These are phyloP conservation scores for Eristalinus sepulchralis DNA, from an alignment of 2,888 invertebrate genomes.

Conservation along the genomic window DNA sequence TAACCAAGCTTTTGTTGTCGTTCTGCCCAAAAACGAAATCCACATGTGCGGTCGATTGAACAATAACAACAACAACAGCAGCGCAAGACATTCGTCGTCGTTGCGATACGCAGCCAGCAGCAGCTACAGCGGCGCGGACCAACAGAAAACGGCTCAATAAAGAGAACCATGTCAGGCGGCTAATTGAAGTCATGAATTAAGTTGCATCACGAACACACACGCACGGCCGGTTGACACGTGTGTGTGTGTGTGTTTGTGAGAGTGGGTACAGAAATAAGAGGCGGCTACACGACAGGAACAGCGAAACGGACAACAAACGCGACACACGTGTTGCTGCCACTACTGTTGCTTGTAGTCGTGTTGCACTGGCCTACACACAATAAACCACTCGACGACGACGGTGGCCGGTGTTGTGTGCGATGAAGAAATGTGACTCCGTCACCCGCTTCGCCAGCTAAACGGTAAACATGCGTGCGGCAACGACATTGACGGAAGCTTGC, in stretches of 20 bases:
- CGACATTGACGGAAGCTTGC: conserved; percentile 70
- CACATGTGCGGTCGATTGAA: conserved; percentile 62
- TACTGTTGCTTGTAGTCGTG: not conserved
- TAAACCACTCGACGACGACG: not conserved
- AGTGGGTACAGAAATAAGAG: not conserved
- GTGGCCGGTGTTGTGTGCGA: conserved; percentile 18
- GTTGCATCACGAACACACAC: conserved; percentile 64
- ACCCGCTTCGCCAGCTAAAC: conserved; percentile 12
- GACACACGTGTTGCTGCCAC: conserved; percentile 66
- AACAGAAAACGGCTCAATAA: conserved; percentile 66
- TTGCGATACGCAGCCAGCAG: not conserved
- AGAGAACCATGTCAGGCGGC: conserved; percentile 70
- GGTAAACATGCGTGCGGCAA: conserved; percentile 53
- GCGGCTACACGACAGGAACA: conserved; percentile 55
- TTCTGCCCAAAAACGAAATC: conserved; percentile 47
- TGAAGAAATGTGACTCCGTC: conserved; percentile 41
- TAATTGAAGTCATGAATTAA: conserved; percentile 73
- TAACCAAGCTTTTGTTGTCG: conserved; percentile 6
- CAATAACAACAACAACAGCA: conserved; percentile 52
- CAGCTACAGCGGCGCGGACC: conserved; percentile 1
- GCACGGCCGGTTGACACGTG: conserved; percentile 14
- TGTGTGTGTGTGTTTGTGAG: not conserved
- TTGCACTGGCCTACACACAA: not conserved
- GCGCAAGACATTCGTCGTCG: conserved; percentile 1
- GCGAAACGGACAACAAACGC: conserved; percentile 51